A percentile compares a stretch with the other conserved stretches of the same genome.
Conservation (phyloP, 2,888 invertebrate genomes). For the Troides helena region DNA sequence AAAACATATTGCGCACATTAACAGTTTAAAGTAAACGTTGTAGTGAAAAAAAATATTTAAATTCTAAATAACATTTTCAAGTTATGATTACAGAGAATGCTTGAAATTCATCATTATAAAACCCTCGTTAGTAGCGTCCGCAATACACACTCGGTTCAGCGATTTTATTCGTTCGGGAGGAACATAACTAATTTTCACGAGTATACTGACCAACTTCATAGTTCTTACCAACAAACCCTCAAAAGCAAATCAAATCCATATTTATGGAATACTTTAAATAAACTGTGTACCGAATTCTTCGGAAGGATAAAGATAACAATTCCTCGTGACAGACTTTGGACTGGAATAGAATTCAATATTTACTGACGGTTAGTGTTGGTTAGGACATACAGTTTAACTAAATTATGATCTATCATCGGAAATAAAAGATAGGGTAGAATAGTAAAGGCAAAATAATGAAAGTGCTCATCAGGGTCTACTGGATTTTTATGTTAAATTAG, state of each 20-base stretch:
- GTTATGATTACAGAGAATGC: constrained; percentile 48
- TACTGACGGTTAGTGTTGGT: too few relatives aligned
- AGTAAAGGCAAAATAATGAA: too few relatives aligned
- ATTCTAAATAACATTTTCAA: constrained; percentile 22
- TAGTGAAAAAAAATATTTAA: constrained; percentile 20
- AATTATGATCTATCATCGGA: too few relatives aligned
- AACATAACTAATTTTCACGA: constrained; percentile 52
- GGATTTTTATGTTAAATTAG: too few relatives aligned
- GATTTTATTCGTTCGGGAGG: constrained; percentile 55
- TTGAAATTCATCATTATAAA: constrained; percentile 63
- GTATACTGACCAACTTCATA: constrained; percentile 50
- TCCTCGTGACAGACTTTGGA: neutral
- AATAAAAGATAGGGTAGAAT: too few relatives aligned
- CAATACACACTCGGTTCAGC: constrained; percentile 70
- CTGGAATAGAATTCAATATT: neutral
- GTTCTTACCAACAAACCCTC: constrained; percentile 25
- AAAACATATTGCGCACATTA: neutral
- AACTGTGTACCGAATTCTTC: neutral
- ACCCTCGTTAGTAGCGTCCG: constrained; percentile 64
- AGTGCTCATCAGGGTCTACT: too few relatives aligned
- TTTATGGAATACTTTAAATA: neutral
- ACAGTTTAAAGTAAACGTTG: constrained; percentile 9
- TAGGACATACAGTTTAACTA: too few relatives aligned
- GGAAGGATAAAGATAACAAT: neutral
- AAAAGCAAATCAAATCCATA: constrained; percentile 22